These are phyloP conservation scores for Sciurus vulgaris DNA, from an alignment of 2,797 vertebrate genomes.

Conservation along the genomic window DNA sequence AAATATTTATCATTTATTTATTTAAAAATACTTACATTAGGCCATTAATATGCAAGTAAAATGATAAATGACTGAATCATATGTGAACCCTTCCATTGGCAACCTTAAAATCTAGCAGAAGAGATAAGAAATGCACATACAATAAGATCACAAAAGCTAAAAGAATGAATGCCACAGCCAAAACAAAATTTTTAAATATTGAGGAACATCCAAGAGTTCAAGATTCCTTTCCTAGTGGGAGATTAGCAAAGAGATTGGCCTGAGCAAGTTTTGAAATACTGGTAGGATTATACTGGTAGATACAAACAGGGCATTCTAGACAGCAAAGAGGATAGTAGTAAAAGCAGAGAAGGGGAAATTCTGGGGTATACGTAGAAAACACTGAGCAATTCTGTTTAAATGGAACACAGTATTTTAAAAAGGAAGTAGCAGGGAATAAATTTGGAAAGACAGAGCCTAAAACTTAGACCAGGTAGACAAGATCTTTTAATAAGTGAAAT, in stretches of 20 bases:
- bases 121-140: not conserved
- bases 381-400: not conserved
- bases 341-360: not conserved
- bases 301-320: not conserved
- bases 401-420: not conserved
- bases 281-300: not conserved
- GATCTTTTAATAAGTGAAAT: constrained; percentile 60
- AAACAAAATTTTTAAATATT: not conserved
- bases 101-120: not conserved
- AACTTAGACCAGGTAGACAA: constrained; percentile 28
- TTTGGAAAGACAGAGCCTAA: constrained; percentile 35
- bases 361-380: not conserved
- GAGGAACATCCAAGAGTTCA: not conserved
- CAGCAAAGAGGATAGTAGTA: not conserved
- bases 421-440: constrained; percentile 53
- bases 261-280: not conserved
- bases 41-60: not conserved
- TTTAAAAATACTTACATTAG: constrained; percentile 8
- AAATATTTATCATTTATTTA: constrained; percentile 14
- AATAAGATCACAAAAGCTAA: constrained; percentile 29
- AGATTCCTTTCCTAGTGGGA: not conserved
- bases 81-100: not conserved
- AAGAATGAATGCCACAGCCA: not conserved
- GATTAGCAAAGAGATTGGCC: not conserved
- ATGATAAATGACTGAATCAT: not conserved